Evolutionary conservation across 2,888 invertebrate species (phyloP).

Genomic region (Sipha maydis): DNA sequence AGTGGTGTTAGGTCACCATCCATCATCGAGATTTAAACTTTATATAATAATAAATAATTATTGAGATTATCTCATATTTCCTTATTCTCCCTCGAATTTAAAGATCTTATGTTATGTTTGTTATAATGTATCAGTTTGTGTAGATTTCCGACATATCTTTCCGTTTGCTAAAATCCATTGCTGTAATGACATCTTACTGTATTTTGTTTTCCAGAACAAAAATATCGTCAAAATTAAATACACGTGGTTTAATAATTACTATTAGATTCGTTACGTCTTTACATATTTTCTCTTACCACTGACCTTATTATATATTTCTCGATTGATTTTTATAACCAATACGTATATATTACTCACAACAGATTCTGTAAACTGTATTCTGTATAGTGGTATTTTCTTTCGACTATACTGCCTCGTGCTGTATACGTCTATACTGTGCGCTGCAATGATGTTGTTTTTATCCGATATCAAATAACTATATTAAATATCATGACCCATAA

Average conservation of each 20-base stretch:
- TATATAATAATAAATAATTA: no score
- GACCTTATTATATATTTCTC: neutral
- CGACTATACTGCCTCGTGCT: no score
- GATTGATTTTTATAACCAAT: constrained; percentile 3
- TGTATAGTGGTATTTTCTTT: no score
- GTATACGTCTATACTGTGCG: neutral
- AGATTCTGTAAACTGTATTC: no score
- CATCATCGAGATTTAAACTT: no score
- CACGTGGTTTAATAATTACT: neutral
- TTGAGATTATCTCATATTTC: no score
- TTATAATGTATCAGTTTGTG: no score
- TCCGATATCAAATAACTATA: constrained; percentile 5
- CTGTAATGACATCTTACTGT: neutral
- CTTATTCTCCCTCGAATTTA: no score
- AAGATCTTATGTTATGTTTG: no score
- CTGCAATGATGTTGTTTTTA: neutral
- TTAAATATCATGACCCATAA: neutral
- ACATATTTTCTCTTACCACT: neutral
- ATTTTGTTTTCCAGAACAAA: neutral
- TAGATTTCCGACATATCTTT: no score
- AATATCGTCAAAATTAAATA: neutral
- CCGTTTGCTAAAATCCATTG: no score
- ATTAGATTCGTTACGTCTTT: neutral
- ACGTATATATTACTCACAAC: neutral
- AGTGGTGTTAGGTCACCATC: no score